Percentiles rank a stretch among this genome's conserved stretches.
Conservation (phyloP, 2,888 invertebrate species). For the Crioceris asparagi region DNA sequence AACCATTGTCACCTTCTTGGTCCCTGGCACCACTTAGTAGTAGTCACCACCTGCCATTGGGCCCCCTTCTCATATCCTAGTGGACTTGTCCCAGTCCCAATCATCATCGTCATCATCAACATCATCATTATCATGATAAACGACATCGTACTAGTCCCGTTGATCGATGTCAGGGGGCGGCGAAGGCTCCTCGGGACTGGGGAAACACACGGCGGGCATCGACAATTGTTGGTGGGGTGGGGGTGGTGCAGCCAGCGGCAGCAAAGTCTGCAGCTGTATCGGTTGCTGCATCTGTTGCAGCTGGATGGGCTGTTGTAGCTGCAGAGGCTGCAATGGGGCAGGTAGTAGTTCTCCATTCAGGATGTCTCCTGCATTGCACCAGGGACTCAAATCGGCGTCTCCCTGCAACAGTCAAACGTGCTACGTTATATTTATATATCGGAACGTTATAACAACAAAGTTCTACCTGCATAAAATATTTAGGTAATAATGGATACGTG, state of each 20-base stretch:
- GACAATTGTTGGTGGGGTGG: conserved; percentile 2
- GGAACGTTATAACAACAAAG: too few relatives aligned
- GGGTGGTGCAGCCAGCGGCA: neutral
- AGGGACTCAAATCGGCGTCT: conserved; percentile 42
- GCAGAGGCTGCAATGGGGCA: conserved; percentile 14
- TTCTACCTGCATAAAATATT: too few relatives aligned
- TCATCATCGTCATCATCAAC: too few relatives aligned
- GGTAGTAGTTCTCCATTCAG: conserved; percentile 28
- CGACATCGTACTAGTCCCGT: too few relatives aligned
- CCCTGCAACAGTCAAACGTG: conserved; percentile 30
- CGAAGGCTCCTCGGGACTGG: conserved; percentile 30
- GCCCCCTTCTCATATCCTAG: conserved; percentile 29
- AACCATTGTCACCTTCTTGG: too few relatives aligned
- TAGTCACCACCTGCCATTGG: neutral
- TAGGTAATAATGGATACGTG: too few relatives aligned
- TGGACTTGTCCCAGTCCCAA: conserved; percentile 36
- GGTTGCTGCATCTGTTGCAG: too few relatives aligned
- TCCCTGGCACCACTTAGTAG: neutral
- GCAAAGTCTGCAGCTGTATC: neutral
- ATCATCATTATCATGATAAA: too few relatives aligned
- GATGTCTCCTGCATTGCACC: conserved; percentile 32
- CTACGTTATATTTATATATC: too few relatives aligned
- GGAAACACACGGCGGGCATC: conserved; percentile 25
- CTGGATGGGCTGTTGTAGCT: too few relatives aligned
- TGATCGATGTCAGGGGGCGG: conserved; percentile 32